A percentile compares a stretch with the other conserved stretches of the same genome.
phyloP scores from a whole-genome alignment of 1,140 invertebrate species.

The Dendroctonus ponderosae region DNA sequence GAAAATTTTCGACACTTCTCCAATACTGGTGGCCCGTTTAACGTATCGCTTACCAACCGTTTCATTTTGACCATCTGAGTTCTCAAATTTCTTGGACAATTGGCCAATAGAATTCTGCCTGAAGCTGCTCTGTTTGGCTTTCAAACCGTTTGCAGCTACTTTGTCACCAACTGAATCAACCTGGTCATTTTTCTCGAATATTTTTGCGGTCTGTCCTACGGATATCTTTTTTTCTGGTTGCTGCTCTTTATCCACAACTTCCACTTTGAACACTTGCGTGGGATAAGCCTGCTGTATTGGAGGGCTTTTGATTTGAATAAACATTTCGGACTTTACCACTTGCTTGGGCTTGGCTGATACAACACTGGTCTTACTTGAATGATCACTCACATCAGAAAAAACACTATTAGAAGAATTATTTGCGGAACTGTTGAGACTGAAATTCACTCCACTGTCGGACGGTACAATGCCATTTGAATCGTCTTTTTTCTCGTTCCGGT shows the following conservation, averaged over 20 bases:
- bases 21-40: conserved; percentile 30
- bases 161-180: not conserved
- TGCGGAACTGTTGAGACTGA: conserved; percentile 23
- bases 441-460: conserved; percentile 38
- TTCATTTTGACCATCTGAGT: not conserved
- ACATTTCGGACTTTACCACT: conserved; percentile 44
- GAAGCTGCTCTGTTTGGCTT: conserved; percentile 14
- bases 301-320: conserved; percentile 40
- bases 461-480: conserved; percentile 33
- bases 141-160: not conserved
- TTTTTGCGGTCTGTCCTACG: conserved; percentile 22
- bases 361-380: not conserved
- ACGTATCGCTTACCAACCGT: conserved; percentile 3
- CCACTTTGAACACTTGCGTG: conserved; percentile 15
- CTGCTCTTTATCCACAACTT: conserved; percentile 3
- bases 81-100: conserved; percentile 31
- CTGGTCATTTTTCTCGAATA: conserved; percentile 25
- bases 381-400: conserved; percentile 31
- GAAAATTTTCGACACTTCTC: conserved; percentile 37
- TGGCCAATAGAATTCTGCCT: conserved; percentile 27
- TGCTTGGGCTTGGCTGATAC: conserved; percentile 2
- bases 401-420: conserved; percentile 34
- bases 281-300: not conserved
- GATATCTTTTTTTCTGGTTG: conserved; percentile 3
- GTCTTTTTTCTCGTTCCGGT: conserved; percentile 39